These are phyloP conservation scores for Erebia aethiops DNA, from an alignment of 2,888 invertebrate genomes.

Conservation along the genomic window DNA sequence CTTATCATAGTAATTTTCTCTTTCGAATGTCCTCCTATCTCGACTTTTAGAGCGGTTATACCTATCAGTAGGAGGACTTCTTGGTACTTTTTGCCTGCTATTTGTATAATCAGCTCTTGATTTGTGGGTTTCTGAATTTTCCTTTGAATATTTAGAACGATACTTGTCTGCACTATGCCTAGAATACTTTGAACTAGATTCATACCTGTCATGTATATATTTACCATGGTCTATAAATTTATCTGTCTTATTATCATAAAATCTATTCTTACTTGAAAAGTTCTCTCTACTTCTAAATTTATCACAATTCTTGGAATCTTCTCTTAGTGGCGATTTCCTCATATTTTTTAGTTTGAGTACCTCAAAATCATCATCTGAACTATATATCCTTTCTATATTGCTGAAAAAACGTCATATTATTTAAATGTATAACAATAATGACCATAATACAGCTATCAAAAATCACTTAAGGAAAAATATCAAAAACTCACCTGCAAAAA, in stretches of 20 bases:
- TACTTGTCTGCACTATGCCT: constrained; percentile 45
- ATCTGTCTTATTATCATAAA: constrained; percentile 42
- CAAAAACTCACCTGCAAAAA: constrained; percentile 11
- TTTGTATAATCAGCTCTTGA: constrained; percentile 45
- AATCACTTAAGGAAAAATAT: neutral
- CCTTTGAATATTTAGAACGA: constrained; percentile 23
- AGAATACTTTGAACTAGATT: constrained; percentile 47
- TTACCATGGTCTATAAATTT: constrained; percentile 48
- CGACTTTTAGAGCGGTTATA: constrained; percentile 45
- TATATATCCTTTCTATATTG: constrained; percentile 42
- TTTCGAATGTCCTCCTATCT: constrained; percentile 47
- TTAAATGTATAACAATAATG: neutral
- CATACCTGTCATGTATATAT: constrained; percentile 51
- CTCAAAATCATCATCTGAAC: constrained; percentile 61
- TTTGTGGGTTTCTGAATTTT: constrained; percentile 43
- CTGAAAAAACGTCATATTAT: constrained; percentile 16
- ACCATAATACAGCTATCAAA: neutral
- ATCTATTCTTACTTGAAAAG: constrained; percentile 25
- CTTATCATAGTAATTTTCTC: constrained; percentile 45
- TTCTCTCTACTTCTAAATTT: constrained; percentile 25
- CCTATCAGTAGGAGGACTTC: constrained; percentile 57
- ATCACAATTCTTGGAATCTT: constrained; percentile 3
- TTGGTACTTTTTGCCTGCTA: constrained; percentile 49
- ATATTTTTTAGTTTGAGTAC: constrained; percentile 39
- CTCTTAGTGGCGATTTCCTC: constrained; percentile 34